Evolutionary conservation across 2,113 vertebrate genomes (phyloP).

Genomic region (Pyxicephalus adspersus): DNA sequence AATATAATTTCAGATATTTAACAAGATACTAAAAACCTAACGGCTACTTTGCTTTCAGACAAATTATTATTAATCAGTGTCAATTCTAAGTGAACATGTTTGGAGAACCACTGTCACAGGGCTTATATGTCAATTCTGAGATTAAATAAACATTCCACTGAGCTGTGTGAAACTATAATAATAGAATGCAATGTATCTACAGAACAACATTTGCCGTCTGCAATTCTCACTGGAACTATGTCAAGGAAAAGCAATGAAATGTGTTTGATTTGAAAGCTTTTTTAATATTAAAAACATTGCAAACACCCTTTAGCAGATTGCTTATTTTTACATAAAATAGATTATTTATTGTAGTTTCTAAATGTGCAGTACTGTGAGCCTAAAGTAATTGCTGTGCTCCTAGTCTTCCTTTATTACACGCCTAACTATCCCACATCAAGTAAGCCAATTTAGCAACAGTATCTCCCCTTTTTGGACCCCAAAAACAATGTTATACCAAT

Average conservation of each 20-base stretch:
- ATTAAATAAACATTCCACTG: conserved; percentile 1
- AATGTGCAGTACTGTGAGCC: too few species aligned
- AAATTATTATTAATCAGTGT: conserved; percentile 31
- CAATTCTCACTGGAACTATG: background rate
- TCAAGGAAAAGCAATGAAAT: background rate
- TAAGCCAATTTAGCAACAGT: too few species aligned
- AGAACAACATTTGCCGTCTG: background rate
- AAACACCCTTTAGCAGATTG: background rate
- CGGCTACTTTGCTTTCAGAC: background rate
- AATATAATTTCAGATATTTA: conserved; percentile 73
- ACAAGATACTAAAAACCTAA: conserved; percentile 63
- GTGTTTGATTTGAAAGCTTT: background rate
- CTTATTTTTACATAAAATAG: background rate
- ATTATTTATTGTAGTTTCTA: too few species aligned
- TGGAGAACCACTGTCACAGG: background rate
- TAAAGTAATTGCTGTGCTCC: too few species aligned
- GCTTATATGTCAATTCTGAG: conserved; percentile 18
- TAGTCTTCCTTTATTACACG: too few species aligned
- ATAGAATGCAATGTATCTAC: too few species aligned
- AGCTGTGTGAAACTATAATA: background rate
- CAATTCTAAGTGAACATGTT: conserved; percentile 28
- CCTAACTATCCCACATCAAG: too few species aligned
- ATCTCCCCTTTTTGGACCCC: too few species aligned
- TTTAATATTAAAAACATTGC: background rate
- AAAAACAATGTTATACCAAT: too few species aligned